These are phyloP conservation scores for Delia radicum DNA, from an alignment of 1,140 invertebrate genomes.

Conservation along the genomic window DNA sequence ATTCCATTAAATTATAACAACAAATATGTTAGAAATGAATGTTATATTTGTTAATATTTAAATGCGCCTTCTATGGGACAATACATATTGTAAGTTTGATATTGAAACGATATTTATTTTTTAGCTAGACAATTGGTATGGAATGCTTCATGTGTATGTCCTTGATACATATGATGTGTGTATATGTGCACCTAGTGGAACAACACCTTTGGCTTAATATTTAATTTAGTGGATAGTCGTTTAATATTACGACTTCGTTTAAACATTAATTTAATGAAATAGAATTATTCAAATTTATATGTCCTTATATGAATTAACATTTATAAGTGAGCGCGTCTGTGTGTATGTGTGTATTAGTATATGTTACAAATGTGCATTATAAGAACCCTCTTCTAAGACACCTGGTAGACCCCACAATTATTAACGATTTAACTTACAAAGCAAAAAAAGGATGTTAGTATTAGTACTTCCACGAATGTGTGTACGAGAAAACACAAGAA, in stretches of 20 bases:
- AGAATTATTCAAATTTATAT: background rate
- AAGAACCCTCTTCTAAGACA: background rate
- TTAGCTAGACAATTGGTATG: too few species aligned
- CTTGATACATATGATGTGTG: background rate
- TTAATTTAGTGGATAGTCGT: slow-evolving; percentile 1
- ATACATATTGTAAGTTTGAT: too few species aligned
- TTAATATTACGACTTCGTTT: background rate
- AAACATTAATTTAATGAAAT: background rate
- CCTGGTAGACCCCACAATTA: background rate
- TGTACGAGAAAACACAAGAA: background rate
- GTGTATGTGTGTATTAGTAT: too few species aligned
- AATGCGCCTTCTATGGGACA: too few species aligned
- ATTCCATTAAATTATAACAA: too few species aligned
- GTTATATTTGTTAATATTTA: too few species aligned
- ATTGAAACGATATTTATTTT: too few species aligned
- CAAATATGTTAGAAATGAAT: too few species aligned
- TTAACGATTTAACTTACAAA: background rate
- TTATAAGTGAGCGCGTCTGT: too few species aligned
- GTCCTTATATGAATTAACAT: too few species aligned
- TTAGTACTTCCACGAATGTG: background rate
- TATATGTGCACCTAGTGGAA: background rate
- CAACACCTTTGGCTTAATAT: background rate
- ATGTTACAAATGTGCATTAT: background rate
- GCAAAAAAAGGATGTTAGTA: background rate
- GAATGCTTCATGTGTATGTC: too few species aligned